Base-by-base conservation (phyloP, 35 echinoderm and acorn worm species). In the Ptychodera flava region DNA sequence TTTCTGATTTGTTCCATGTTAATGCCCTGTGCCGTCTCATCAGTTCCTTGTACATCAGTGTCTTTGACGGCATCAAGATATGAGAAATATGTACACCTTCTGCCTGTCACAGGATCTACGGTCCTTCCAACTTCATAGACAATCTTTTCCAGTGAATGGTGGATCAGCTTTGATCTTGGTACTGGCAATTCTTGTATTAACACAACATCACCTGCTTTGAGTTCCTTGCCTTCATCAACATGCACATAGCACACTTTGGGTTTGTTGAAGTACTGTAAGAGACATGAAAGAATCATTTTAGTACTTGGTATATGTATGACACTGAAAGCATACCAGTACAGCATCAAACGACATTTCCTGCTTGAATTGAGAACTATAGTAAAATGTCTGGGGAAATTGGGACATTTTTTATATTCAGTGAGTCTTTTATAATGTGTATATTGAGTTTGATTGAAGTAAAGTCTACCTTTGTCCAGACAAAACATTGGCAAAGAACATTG, bases 101-200 rank as follows among this genome's bases (percentile, higher is more conserved):
- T 85, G 16, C 91, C 91, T 0, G 94, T 97, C 29, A 97, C 88
- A 27, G 94, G 94, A 86, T 97, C 94, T 33, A 85, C 91, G n/a
- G 93, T 91, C 76, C 93, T 89, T 0, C 94, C 91, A 16, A 89
- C 64, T 31, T 89, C 86, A 89, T 97, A 97, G 37, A 97, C 89
- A 45, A 97, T 91, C 15, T 85, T 90, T 34, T 93, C 91, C 45
- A 97, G 83, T 31, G 83, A 80, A 89, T 97, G 87, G 2, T 82
- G 91, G 28, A 93, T 86, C 27, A 81, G 77, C 33, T 28, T n/a
- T 30, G 91, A 87, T 16, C 89, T 84, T 33, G 85, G 87, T 0
- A 85, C 78, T 27, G 92, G 85, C 27, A 97, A 38, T 53, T 93
- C 89, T 36, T 93, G 87, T 30, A 97, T 82, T 16, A 93, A 84